Percentiles rank a stretch among this genome's conserved stretches.
These are phyloP conservation scores for Boleophthalmus pectinirostris DNA, from an alignment of 2,113 vertebrate genomes.

Conservation along the genomic window DNA sequence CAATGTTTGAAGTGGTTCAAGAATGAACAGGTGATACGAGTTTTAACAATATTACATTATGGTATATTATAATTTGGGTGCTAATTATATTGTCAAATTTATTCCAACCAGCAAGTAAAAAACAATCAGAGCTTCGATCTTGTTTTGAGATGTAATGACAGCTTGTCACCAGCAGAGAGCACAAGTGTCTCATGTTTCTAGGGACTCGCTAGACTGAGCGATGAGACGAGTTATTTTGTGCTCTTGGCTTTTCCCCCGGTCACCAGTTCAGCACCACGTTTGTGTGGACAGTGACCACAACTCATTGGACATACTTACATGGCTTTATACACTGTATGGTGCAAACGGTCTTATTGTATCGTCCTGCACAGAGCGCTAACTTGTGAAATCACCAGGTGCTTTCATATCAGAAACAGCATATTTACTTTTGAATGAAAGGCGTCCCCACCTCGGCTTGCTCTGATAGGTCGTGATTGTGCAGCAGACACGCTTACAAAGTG, in stretches of 20 bases:
- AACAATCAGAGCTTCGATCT: not conserved
- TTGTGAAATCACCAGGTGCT: not conserved
- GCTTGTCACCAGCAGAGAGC: conserved; percentile 31
- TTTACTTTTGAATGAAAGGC: conserved; percentile 59
- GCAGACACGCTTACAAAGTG: conserved; percentile 69
- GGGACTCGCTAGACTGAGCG: not conserved
- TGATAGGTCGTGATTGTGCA: conserved; percentile 65
- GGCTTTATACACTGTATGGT: not conserved
- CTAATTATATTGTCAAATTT: not conserved
- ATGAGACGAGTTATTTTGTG: not conserved
- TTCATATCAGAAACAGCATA: conserved; percentile 33
- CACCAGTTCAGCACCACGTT: not conserved
- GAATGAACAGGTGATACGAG: not conserved
- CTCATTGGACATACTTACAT: conserved; percentile 36
- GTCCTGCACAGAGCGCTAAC: not conserved
- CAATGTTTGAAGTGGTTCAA: not conserved
- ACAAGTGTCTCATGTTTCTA: not conserved
- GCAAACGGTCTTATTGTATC: not conserved
- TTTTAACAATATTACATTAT: not conserved
- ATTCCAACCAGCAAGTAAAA: not conserved
- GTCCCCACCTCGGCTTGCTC: conserved; percentile 46
- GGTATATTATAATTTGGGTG: not conserved
- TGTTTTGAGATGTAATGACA: conserved; percentile 1
- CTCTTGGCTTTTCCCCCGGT: not conserved
- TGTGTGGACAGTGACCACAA: conserved; percentile 48